Base-by-base conservation (phyloP, 2,113 vertebrate species). In the Archilochus colubris region DNA sequence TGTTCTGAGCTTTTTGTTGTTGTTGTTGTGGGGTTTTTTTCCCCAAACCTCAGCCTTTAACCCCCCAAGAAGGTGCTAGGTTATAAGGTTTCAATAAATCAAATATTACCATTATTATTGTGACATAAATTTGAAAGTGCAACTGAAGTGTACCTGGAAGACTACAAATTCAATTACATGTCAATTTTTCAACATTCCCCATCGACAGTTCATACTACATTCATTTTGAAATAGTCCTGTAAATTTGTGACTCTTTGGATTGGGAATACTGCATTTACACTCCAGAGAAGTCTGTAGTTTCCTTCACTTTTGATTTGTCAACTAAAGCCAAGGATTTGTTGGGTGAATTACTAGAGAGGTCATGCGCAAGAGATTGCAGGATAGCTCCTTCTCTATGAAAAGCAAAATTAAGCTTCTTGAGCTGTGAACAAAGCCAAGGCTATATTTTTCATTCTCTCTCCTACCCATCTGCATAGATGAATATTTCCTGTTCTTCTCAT, bases 11-110 rank as follows among this genome's bases (percentile, higher is more conserved):
- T 3, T 40, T 40, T 36, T 38, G 40, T 53, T 53, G 1, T 25
- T 21, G 3, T 3, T 36, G 36, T 36, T 38, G 46, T 53, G 40
- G 2, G 30, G 19, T 81, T 89, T 69, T 5, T 33, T 58, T 53
- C 33, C 10, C 3, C 20, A 54, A 94, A 44, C 2, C 22, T n/a
- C 27, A 64, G 5, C 1, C 15, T 68, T 72, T 58, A 10, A 1
- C 3, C 3, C 16, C 27, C 50, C 12, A 53, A n/a, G 28, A 64
- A 76, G 2, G 6, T 64, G 21, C 3, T 36, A 40, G 3, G 1
- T 64, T 31, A 76, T 36, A 86, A 76, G 23, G 4, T 62, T 81
- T 84, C 53, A 38, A 48, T 72, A 81, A 81, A 72, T 5, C 20
- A 76, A 72, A 62, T 48, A 4, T 40, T 87, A 22, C 19, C 4